Evolutionary conservation across 2,113 vertebrate species (phyloP), one percentile per base, ranked within the genome.

Genomic region (Coturnix japonica): DNA sequence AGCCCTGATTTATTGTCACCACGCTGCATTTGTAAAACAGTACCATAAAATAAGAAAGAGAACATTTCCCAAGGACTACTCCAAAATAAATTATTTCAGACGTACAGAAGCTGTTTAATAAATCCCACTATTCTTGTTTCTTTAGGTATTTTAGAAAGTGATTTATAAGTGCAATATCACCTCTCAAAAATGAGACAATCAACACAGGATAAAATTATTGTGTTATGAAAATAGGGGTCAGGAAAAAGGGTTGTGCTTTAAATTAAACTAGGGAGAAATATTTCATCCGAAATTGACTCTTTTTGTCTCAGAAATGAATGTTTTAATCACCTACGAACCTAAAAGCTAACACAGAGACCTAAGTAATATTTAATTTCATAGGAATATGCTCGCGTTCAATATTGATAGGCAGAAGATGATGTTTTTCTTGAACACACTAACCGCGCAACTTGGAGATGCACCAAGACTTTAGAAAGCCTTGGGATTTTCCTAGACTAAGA

Each of bases 141-240:
- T 97, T 96, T 78, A 95, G 91, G 95, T 97, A 97, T 97, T 98
- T 98, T 98, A 97, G 95, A 96, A 97, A 96, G 94, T 97, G 98
- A 98, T 98, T 98, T 98, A 98, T 98, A 98, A 95, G 96, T 96
- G 97, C 94, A 97, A 97, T 97, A 97, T 96, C 96, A 95, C 95
- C 85, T 92, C 96, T 97, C 96, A 97, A 97, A 96, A 97, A 98
- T 95, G 97, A 98, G 97, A 97, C 96, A 97, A 97, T 98, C 97
- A 97, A 97, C 97, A 95, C 31, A 75, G 95, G 97, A 97, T 96
- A 96, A 98, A 98, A 98, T 97, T 96, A 97, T 95, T 85, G 20
- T 96, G 97, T 97, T 98, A 98, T 96, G 97, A 98, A 98, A 98
- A 98, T 97, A 97, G 97, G 96, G 98, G 98, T 98, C 98, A 98